Evolutionary conservation across 2,888 invertebrate genomes (phyloP), one percentile per base, ranked within the genome.

Genomic region (Cephalotes varians): DNA sequence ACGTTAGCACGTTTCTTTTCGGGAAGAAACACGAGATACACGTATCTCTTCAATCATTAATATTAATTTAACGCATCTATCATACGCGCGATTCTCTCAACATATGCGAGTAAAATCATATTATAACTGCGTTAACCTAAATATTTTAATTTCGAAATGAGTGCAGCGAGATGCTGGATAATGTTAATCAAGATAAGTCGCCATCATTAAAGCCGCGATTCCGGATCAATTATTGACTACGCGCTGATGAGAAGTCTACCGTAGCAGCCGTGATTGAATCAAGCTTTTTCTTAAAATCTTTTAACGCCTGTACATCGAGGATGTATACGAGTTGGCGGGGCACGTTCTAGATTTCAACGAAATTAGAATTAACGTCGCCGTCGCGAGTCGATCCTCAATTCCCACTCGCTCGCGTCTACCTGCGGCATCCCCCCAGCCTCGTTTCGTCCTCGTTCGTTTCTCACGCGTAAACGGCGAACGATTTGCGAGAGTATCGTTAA

Each of bases 401-500:
- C 62, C 6, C 34, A 21, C 62, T 51, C 51, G 62, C 62, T 76
- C 64, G 54, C 15, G 18, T 67, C 56, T 51, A 77, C 56, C 44
- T 56, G 21, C 44, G 44, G 56, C 56, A 67, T 65, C 54, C 25
- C n/a, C 60, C 25, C 21, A 69, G 54, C 67, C 73, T 34, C 44
- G 34, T 64, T 76, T 69, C 83, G 82, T 82, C 64, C 81, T 83
- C 82, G 54, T 69, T 69, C 81, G 83, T 84, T 84, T 88, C 84
- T 84, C 86, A 84, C 88, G 76, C 85, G 82, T 86, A 82, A 87
- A 73, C 54, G 82, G 67, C 71, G 62, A 74, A 65, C 85, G 62
- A 86, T 88, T 87, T 86, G 82, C 74, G 62, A 77, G 85, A 77
- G 86, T 85, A 86, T 87, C 85, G 84, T 83, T 88, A 87, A 82